Evolutionary conservation across 1,140 invertebrate species (phyloP), one percentile per base, ranked within the genome.

Genomic region (Conus betulinus): DNA sequence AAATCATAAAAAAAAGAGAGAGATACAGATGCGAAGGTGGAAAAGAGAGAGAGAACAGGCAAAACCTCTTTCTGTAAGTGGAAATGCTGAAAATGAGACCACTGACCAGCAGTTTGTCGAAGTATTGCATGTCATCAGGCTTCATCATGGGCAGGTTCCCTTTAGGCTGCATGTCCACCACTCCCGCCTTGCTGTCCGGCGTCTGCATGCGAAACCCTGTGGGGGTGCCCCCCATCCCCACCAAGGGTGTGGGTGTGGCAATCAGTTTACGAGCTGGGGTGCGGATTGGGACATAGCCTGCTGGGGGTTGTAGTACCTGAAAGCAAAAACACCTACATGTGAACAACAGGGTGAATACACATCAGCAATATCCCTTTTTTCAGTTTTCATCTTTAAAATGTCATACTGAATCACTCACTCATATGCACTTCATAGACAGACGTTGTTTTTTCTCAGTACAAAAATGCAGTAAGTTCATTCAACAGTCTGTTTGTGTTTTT

Each of bases 111-210:
- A 99, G 96, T 96, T 99, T 99, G 95, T 99, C 99, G 95, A 99
- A 99, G 96, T 99, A 99, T 95, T 99, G 99, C 52, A 99, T 98
- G 96, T 99, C 99, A 96, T 99, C 99, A 0, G 99, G 99, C 95
- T 99, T 99, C 97, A 99, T 97, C 94, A 99, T 99, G 25, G 99
- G 99, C 85, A 99, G 96, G 96, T 99, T 99, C 97, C 96, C 97
- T 95, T 99, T 99, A 0, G 99, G 99, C 95, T 99, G 99, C 94
- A 98, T 98, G 93, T 99, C 99, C 82, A 99, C 97, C 93, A 98
- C 97, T 94, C 98, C 92, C 3, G 94, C 93, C 71, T 97, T 96
- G 97, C 97, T 95, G 98, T 96, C 96, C 39, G 96, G 96, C 8
- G 96, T 96, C 89, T 95, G 95, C 96, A 99, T 99, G 93, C 99